Base-by-base conservation (phyloP, 2,888 invertebrate species). In the Acrocera orbiculus region DNA sequence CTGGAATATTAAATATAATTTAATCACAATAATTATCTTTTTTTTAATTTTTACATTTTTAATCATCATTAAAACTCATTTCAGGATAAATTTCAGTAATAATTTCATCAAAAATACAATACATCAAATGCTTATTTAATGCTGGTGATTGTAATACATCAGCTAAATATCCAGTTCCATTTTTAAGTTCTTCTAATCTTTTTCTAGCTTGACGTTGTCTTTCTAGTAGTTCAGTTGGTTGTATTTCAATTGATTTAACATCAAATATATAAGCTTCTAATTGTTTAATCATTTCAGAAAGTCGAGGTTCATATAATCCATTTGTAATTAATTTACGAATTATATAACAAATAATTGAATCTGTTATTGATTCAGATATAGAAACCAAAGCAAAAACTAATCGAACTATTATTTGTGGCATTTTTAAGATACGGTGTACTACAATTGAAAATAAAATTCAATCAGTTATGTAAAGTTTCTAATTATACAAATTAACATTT, bases 41-140 rank as follows among this genome's bases (percentile, higher is more conserved):
- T n/a, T n/a, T n/a, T n/a, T n/a, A n/a, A n/a, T n/a, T n/a, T n/a
- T n/a, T n/a, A n/a, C n/a, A n/a, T n/a, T n/a, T n/a, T n/a, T n/a
- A n/a, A n/a, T n/a, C n/a, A n/a, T n/a, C n/a, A n/a, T n/a, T n/a
- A n/a, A n/a, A n/a, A n/a, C n/a, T n/a, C n/a, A n/a, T n/a, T 54
- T 82, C 81, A 1, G 85, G 83, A 60, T 81, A 86, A 39, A 85
- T 58, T 58, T 83, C 81, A 31, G 68, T 58, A 19, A 83, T 49
- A 34, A 83, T 63, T 34, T 77, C 65, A 54, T 90, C 90, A 44
- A 89, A 56, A 33, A 87, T 61, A 45, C 76, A 72, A 58, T 87
- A 86, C 40, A 74, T 72, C 44, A 87, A 59, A 73, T 71, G 70
- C 54, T 75, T 75, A 44, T 75, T 75, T 3, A 68, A 58, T 6